phyloP scores from a whole-genome alignment of 2,797 vertebrate species.

The Mionectes olivaceus region DNA sequence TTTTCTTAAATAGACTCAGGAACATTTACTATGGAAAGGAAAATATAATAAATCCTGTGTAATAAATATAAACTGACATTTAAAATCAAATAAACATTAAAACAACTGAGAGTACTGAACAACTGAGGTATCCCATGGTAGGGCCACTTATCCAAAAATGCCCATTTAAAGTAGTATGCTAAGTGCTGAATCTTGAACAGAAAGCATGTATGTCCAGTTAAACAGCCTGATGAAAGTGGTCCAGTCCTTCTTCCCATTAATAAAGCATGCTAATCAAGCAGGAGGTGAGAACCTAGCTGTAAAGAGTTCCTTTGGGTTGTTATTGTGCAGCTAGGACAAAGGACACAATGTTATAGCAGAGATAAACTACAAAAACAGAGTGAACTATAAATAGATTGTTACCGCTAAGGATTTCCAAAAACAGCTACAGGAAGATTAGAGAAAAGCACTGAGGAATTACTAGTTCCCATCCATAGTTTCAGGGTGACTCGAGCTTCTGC shows the following conservation, averaged over 20 bases:
- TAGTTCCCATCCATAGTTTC: background rate
- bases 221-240: background rate
- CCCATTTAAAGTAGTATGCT: background rate
- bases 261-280: background rate
- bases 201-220: background rate
- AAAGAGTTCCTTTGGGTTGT: background rate
- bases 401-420: conserved; percentile 4
- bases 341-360: conserved; percentile 6
- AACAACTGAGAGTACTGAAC: background rate
- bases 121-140: background rate
- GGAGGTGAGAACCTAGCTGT: background rate
- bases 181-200: background rate
- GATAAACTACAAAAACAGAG: conserved; percentile 16
- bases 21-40: background rate
- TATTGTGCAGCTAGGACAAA: conserved; percentile 9
- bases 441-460: background rate
- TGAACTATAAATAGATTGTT: conserved; percentile 47
- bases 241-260: background rate
- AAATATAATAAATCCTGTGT: background rate
- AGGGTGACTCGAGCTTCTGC: background rate
- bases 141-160: background rate
- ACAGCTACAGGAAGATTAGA: background rate
- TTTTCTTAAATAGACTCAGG: background rate
- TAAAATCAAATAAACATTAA: background rate
- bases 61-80: background rate